phyloP scores from a whole-genome alignment of 1,140 invertebrate genomes.

The Drosophila equinoxialis region DNA sequence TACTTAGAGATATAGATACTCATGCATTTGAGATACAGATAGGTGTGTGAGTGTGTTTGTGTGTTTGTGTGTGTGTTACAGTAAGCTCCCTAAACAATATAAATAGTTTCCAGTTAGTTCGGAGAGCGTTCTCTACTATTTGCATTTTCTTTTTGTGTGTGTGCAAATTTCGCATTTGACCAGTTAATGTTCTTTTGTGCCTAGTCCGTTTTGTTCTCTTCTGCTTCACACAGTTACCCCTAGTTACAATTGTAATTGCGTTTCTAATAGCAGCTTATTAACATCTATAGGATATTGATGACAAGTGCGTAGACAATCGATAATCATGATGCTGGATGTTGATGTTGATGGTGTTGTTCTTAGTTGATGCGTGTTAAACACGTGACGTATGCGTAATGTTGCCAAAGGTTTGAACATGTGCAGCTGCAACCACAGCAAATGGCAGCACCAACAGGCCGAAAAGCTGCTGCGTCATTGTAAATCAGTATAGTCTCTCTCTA shows the following conservation, averaged over 20 bases:
- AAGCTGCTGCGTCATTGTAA: slow-evolving; percentile 20
- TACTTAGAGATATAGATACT: slow-evolving; percentile 53
- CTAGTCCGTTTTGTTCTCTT: not conserved
- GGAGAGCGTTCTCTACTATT: not conserved
- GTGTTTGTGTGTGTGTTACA: not conserved
- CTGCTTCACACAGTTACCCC: slow-evolving; percentile 26
- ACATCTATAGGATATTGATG: slow-evolving; percentile 42
- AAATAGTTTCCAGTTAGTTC: slow-evolving; percentile 5
- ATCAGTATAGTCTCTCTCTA: not conserved
- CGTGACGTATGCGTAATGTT: slow-evolving; percentile 74
- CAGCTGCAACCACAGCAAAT: slow-evolving; percentile 14
- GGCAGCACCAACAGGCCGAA: not conserved
- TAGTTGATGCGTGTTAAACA: slow-evolving; percentile 71
- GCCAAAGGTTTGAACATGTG: slow-evolving; percentile 21
- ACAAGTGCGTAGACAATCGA: slow-evolving; percentile 36
- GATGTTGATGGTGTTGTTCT: slow-evolving; percentile 7
- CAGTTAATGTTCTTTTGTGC: not conserved
- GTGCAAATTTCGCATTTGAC: slow-evolving; percentile 16
- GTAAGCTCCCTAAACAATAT: not conserved
- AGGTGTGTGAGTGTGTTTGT: not conserved
- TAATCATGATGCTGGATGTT: slow-evolving; percentile 3
- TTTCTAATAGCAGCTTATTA: slow-evolving; percentile 20
- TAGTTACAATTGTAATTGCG: slow-evolving; percentile 31
- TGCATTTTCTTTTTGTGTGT: slow-evolving; percentile 8
- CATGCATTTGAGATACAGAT: slow-evolving; percentile 19